Evolutionary conservation across 2,797 vertebrate species (phyloP).

Genomic region (Sphaeramia orbicularis): DNA sequence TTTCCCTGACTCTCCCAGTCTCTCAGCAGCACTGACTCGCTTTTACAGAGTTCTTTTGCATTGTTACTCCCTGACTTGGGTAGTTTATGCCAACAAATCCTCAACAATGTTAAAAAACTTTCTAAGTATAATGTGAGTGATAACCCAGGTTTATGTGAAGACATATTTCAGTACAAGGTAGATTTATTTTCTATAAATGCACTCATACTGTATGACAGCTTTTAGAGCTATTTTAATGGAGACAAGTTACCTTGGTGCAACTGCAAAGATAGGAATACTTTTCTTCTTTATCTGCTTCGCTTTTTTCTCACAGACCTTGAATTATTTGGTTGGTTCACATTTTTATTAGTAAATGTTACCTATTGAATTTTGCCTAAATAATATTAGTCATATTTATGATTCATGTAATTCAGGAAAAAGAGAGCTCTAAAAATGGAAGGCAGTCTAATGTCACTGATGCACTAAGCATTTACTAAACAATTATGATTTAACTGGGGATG

Average conservation of each 20-base stretch:
- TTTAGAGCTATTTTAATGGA: slow-evolving; percentile 6
- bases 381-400: no score
- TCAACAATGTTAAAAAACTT: slow-evolving; percentile 29
- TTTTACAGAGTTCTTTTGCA: slow-evolving; percentile 35
- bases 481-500: no score
- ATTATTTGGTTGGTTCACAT: no score
- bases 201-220: background rate
- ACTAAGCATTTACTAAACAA: no score
- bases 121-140: slow-evolving; percentile 30
- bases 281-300: no score
- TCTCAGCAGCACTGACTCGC: slow-evolving; percentile 29
- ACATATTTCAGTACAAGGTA: background rate
- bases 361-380: no score
- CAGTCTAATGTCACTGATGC: no score
- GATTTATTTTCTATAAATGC: slow-evolving; percentile 22
- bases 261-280: background rate
- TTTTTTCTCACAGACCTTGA: background rate
- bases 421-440: no score
- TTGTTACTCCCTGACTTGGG: slow-evolving; percentile 35
- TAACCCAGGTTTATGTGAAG: slow-evolving; percentile 13
- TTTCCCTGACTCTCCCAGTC: slow-evolving; percentile 29
- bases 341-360: background rate
- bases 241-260: background rate
- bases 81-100: slow-evolving; percentile 52
- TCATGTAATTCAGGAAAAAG: no score